Evolutionary conservation across 2,797 vertebrate species (phyloP).

Genomic region (Rhabdomys pumilio): DNA sequence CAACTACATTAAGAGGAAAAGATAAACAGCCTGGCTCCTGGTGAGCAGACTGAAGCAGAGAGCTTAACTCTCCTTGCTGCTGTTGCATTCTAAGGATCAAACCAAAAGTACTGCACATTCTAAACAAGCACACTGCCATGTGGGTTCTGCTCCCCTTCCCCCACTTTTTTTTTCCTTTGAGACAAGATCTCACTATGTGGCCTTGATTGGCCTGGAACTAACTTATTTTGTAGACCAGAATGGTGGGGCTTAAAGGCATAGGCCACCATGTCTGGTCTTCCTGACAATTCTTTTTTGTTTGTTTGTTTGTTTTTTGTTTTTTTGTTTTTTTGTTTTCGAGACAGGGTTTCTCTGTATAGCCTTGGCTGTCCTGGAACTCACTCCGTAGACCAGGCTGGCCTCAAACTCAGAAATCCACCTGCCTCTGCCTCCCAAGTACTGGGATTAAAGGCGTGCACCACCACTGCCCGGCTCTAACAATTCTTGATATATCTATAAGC

Average conservation of each 20-base stretch:
- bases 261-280: not conserved
- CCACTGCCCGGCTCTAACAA: not conserved
- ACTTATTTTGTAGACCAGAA: not conserved
- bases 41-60: constrained; percentile 32
- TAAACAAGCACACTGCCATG: not conserved
- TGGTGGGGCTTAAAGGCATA: not conserved
- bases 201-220: not conserved
- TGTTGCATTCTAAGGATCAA: not conserved
- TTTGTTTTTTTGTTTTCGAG: too few species aligned
- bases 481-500: not conserved
- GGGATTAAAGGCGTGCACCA: too few species aligned
- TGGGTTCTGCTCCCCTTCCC: not conserved
- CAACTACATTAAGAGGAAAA: constrained; percentile 33
- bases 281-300: not conserved
- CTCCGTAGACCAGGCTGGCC: too few species aligned
- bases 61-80: not conserved
- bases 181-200: not conserved
- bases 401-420: too few species aligned
- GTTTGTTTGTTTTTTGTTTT: too few species aligned
- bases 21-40: not conserved
- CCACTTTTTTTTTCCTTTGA: not conserved
- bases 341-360: too few species aligned
- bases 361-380: too few species aligned
- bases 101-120: not conserved
- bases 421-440: too few species aligned